A percentile compares a stretch with the other conserved stretches of the same genome.
phyloP scores from a whole-genome alignment of 2,888 invertebrate species.

The Aradus depressus region DNA sequence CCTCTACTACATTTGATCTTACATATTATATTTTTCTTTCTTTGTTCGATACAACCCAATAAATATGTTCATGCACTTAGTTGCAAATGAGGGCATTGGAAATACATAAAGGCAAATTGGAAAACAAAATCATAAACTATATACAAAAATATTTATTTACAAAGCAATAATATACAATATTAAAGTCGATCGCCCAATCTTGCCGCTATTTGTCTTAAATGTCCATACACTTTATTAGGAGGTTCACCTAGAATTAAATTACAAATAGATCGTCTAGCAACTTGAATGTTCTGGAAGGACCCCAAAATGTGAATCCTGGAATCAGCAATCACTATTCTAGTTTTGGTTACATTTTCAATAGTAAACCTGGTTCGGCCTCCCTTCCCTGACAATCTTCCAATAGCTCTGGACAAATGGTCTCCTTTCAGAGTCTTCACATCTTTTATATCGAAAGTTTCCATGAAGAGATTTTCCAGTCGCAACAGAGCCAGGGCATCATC shows the following conservation, averaged over 20 bases:
- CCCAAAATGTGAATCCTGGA: conserved; percentile 94
- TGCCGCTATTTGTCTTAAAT: conserved; percentile 72
- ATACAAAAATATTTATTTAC: background rate
- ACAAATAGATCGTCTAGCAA: conserved; percentile 89
- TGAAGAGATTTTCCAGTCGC: conserved; percentile 88
- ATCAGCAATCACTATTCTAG: conserved; percentile 93
- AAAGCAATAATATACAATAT: conserved; percentile 27
- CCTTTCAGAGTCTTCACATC: conserved; percentile 93
- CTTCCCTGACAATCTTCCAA: conserved; percentile 96
- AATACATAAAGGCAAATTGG: too few species aligned
- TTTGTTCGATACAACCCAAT: too few species aligned
- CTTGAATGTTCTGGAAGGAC: conserved; percentile 90
- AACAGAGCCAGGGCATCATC: conserved; percentile 92
- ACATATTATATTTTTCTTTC: too few species aligned
- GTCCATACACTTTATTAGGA: conserved; percentile 96
- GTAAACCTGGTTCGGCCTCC: conserved; percentile 94
- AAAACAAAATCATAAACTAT: background rate
- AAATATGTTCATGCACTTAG: too few species aligned
- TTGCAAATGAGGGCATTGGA: too few species aligned
- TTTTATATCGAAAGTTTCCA: conserved; percentile 93
- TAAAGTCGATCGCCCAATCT: conserved; percentile 65
- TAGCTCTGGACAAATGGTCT: conserved; percentile 88
- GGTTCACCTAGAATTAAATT: conserved; percentile 94
- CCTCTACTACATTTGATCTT: too few species aligned
- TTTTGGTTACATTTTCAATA: conserved; percentile 97